Base-by-base conservation (phyloP, 2,888 invertebrate species). In the Mimas tiliae region DNA sequence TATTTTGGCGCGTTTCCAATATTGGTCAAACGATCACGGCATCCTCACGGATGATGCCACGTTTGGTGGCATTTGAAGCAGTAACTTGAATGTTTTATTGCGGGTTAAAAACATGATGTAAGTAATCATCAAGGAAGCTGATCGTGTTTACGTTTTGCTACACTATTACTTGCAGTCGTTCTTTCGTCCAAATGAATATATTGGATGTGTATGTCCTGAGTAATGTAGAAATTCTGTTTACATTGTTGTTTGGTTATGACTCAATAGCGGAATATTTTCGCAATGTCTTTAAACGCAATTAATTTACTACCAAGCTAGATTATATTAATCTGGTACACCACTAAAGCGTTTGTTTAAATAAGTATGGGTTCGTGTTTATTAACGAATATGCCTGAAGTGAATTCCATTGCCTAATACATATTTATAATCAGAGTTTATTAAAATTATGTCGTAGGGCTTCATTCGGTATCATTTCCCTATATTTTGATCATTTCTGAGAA, bases 1-100 rank as follows among this genome's bases (percentile, higher is more conserved):
- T 88, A 88, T 88, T 85, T 89, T 92, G 91, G 92, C 91, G 69
- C 66, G 68, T 72, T 76, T 85, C 92, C 90, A 92, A 86, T 75
- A 74, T 77, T 77, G 84, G 78, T 81, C 74, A 80, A 80, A 68
- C 73, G 71, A 71, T 77, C 80, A 76, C 77, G 78, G 73, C 77
- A 79, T 81, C 79, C 77, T 81, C 68, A 66, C 73, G 72, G 74
- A 73, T 78, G 75, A 76, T 79, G 78, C 76, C 76, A 75, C 75
- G 75, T 83, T 81, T 79, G 79, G 76, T 77, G 74, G 74, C 76
- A 78, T 77, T 79, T 76, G 68, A 69, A 76, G 77, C 78, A 78
- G 77, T 82, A 80, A 82, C 79, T 79, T 74, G 69, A 71, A 72
- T 71, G 72, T 79, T 82, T 76, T 77, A 74, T 77, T 76, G 74